Evolutionary conservation across 2,888 invertebrate genomes (phyloP).

Genomic region (Mythimna impura): DNA sequence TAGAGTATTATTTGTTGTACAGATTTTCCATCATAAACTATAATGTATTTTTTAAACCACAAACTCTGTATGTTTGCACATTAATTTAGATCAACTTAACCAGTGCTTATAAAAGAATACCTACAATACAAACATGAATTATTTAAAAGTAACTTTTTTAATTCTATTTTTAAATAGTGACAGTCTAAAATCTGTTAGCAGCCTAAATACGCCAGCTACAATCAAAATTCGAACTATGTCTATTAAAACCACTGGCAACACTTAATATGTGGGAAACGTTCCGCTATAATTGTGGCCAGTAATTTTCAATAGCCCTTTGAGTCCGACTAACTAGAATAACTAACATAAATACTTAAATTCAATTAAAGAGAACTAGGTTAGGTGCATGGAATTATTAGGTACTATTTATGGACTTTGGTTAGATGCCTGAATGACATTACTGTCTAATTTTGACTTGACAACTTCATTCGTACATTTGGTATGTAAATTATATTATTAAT

Average conservation of each 20-base stretch:
- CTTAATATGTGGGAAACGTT: constrained; percentile 63
- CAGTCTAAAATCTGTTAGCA: not conserved
- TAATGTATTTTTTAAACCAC: no score
- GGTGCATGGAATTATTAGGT: constrained; percentile 14
- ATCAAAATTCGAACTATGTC: constrained; percentile 43
- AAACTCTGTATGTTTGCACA: no score
- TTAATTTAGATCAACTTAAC: no score
- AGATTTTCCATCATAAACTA: no score
- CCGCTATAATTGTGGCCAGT: constrained; percentile 48
- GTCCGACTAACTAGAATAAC: constrained; percentile 18
- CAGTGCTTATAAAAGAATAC: no score
- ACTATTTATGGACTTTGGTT: constrained; percentile 6
- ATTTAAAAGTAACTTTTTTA: no score
- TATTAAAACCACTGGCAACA: constrained; percentile 44
- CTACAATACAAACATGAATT: no score
- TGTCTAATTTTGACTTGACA: constrained; percentile 34
- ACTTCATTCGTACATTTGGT: constrained; percentile 33
- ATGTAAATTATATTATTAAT: constrained; percentile 43
- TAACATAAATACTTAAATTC: constrained; percentile 50
- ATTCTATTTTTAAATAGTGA: no score
- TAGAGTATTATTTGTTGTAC: no score
- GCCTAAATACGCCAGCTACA: constrained; percentile 5
- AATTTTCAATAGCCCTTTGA: constrained; percentile 42
- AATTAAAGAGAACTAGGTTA: constrained; percentile 48
- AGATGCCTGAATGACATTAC: constrained; percentile 49